Base-by-base conservation (phyloP, 2,888 invertebrate species). In the Agonopterix subpropinquella region DNA sequence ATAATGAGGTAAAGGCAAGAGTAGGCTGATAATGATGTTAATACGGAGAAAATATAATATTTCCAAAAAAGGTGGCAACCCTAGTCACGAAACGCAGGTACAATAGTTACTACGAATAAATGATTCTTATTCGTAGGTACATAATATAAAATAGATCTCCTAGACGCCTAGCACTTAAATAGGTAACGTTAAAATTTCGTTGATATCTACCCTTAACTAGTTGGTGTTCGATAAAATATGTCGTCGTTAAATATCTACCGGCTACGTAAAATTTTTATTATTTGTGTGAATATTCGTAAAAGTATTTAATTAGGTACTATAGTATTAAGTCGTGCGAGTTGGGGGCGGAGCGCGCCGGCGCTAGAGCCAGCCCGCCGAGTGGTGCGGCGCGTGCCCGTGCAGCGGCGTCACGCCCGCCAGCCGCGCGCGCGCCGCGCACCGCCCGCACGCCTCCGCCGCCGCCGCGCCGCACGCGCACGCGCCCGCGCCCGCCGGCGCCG, bases 331-430 rank as follows among this genome's bases (percentile, higher is more conserved):
- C 37, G 37, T 37, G 37, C 10, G 2, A 37, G 37, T n/a, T 8
- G 28, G 43, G 43, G 15, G 10, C 15, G 11, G 43, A 10, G 48
- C 47, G 48, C 13, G 48, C 1, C 13, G 36, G 47, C 39, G 53
- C 66, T 84, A 92, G 57, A 92, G 91, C 94, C 93, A 93, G 59
- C 93, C 93, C 46, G 92, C 89, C 55, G 92, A 91, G 67, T 91
- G 91, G 64, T 84, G 85, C 67, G 84, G 86, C 75, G 92, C 92
- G 80, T 93, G 93, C 1, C 93, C 93, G 77, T 92, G 92, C 64
- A 94, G 89, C 60, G 93, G 93, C 70, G 94, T 93, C 56, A 94
- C 92, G 56, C 93, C 93, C 11, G 93, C 92, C 64, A 94, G 86
- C 71, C 92, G 91, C 58, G 92, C 91, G 64, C 92, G 79, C 65